Percentiles rank a stretch among this genome's conserved stretches.
Evolutionary conservation across 1,140 invertebrate species (phyloP).

Genomic region (Drosophila nannoptera): DNA sequence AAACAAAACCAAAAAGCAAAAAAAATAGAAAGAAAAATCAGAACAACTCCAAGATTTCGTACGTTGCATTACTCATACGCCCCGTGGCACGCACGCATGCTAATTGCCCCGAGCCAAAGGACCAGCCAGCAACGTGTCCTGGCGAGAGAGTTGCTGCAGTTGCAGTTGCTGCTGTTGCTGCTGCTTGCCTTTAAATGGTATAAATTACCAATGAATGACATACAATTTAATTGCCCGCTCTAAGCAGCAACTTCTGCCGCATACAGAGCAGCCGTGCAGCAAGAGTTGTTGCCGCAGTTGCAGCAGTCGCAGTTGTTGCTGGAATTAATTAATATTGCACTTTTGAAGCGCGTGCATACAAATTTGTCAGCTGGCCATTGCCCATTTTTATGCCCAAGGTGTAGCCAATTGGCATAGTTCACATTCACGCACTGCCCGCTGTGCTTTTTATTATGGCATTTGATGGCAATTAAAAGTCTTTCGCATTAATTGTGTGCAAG

Average conservation of each 20-base stretch:
- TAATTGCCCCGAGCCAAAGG: conserved; percentile 38
- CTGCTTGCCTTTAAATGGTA: conserved; percentile 72
- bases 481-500: conserved; percentile 46
- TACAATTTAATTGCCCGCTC: conserved; percentile 78
- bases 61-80: conserved; percentile 32
- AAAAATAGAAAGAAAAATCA: too few species aligned
- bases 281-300: conserved; percentile 39
- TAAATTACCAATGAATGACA: conserved; percentile 79
- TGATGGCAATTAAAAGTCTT: conserved; percentile 66
- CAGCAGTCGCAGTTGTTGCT: conserved; percentile 52
- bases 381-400: conserved; percentile 57
- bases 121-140: conserved; percentile 31
- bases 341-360: conserved; percentile 78
- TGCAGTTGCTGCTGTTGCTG: conserved; percentile 31
- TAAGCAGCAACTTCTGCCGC: conserved; percentile 54
- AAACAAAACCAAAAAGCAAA: too few species aligned
- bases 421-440: conserved; percentile 42
- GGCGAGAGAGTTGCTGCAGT: conserved; percentile 32
- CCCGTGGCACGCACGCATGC: conserved; percentile 45
- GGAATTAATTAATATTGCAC: conserved; percentile 79
- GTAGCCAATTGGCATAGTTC: conserved; percentile 76
- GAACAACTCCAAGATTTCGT: too few species aligned
- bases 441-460: conserved; percentile 58
- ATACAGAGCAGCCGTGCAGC: conserved; percentile 42
- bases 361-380: conserved; percentile 70